Evolutionary conservation across 1,140 invertebrate genomes (phyloP), one percentile per base, ranked within the genome.

Genomic region (Heliconius nattereri): DNA sequence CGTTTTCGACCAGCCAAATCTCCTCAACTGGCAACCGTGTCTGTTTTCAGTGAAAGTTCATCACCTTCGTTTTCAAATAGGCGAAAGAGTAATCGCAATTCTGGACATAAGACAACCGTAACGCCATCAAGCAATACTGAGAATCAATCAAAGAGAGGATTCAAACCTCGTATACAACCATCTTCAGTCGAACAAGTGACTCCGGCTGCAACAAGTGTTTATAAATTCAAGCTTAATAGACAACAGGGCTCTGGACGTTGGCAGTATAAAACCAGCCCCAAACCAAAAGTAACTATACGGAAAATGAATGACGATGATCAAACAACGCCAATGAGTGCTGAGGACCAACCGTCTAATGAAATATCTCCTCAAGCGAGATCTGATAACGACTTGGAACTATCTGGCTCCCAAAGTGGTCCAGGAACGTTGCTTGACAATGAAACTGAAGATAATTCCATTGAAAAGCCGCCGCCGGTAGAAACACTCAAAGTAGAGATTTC

Each of bases 251-350:
- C 91, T 11, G 97, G 97, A 45, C 96, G 97, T 80, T 98, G 97
- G 97, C 97, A 98, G 76, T 98, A 98, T 89, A 98, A 98, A 90
- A 97, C 97, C 1, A 97, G 97, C 3, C 97, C 97, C 1, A 98
- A 98, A 87, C 98, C 98, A 3, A 96, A 97, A 88, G 96, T 98
- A 0, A 96, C 96, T 60, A 98, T 98, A 82, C 95, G 97, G 49
- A 97, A 97, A 85, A 96, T 96, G 76, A 95, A 95, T 35, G 96
- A 96, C 32, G 95, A 96, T 73, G 94, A 95, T 76, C 89, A 91
- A 77, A 94, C 93, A 7, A 94, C 94, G 76, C 92, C 94, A 78
- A 89, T 40, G 71, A 72, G 71, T 40, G 91, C 72, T 60, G 88
- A 95, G 80, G 87, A 94, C 81, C 60, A 85, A 57, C 85, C 95